Evolutionary conservation across 2,888 invertebrate species (phyloP), one percentile per base, ranked within the genome.

Genomic region (Auanema freiburgensis): DNA sequence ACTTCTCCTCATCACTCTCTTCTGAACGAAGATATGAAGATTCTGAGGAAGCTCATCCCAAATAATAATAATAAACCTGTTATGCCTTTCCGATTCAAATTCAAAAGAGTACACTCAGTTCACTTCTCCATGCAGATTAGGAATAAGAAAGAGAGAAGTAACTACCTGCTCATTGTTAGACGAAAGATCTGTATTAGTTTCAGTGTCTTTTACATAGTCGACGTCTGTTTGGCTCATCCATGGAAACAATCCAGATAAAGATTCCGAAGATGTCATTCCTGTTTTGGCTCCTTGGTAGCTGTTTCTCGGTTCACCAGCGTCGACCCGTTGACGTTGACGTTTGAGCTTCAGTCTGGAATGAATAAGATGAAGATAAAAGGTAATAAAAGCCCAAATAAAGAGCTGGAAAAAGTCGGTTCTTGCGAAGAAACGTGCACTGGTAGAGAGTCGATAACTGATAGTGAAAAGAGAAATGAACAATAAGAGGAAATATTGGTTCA

Each of bases 301-400:
- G 89, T 92, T 92, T 87, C 92, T 91, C 10, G 85, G 85, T 88
- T 93, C 92, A 84, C 92, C 92, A 88, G 92, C 92, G 91, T 92
- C 92, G 88, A 92, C 92, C 88, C 92, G 91, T 89, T 92, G 92
- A 89, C 92, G 90, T 88, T 91, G 91, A 88, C 92, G 90, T 88
- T 92, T 92, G 87, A 90, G 84, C 84, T 87, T 86, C 76, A 83
- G 83, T 70, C 77, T 52, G 52, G 23, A 52, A 52, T n/a, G 46
- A 8, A 46, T 5, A 21, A 46, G 46, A 46, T 16, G 21, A 46
- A 33, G 33, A 3, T 33, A 8, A 33, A 33, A 33, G 3, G 8
- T 33, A 8, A 5, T 33, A 8, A 33, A 33, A 33, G 33, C 3
- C 33, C 3, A 33, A 33, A 33, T 5, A 33, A 33, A 33, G 33